These are phyloP conservation scores for Sminthurinus signatus DNA, from an alignment of 1,140 invertebrate species.

Conservation along the genomic window DNA sequence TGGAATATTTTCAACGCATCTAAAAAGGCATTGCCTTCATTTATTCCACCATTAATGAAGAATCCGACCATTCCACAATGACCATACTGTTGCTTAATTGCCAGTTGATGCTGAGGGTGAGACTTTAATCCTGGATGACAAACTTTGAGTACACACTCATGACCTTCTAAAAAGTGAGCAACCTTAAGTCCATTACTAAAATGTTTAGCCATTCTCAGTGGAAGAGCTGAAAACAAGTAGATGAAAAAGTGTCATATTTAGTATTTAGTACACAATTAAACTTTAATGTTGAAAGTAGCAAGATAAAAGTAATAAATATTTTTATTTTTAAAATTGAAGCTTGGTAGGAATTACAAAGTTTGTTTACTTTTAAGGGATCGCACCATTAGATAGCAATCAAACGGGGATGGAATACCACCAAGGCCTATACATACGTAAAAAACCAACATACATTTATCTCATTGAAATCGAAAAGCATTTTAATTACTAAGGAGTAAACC, in stretches of 20 bases:
- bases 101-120: slow-evolving; percentile 59
- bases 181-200: slow-evolving; percentile 54
- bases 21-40: slow-evolving; percentile 51
- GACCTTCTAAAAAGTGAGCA: slow-evolving; percentile 54
- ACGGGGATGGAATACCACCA: slow-evolving; percentile 58
- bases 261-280: no score
- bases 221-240: no score
- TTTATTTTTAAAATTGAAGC: no score
- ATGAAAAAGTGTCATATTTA: no score
- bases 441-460: no score
- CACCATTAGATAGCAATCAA: slow-evolving; percentile 58
- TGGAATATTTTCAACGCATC: slow-evolving; percentile 30
- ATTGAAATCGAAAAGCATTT: no score
- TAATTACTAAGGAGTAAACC: no score
- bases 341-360: no score
- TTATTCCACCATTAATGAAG: slow-evolving; percentile 52
- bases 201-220: slow-evolving; percentile 57
- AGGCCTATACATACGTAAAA: slow-evolving; percentile 42
- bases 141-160: slow-evolving; percentile 53
- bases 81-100: slow-evolving; percentile 54
- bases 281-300: no score
- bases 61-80: slow-evolving; percentile 58
- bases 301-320: no score
- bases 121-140: slow-evolving; percentile 56
- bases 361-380: slow-evolving; percentile 61